Evolutionary conservation across 2,797 vertebrate genomes (phyloP).

Genomic region (Lagothrix lagotricha): DNA sequence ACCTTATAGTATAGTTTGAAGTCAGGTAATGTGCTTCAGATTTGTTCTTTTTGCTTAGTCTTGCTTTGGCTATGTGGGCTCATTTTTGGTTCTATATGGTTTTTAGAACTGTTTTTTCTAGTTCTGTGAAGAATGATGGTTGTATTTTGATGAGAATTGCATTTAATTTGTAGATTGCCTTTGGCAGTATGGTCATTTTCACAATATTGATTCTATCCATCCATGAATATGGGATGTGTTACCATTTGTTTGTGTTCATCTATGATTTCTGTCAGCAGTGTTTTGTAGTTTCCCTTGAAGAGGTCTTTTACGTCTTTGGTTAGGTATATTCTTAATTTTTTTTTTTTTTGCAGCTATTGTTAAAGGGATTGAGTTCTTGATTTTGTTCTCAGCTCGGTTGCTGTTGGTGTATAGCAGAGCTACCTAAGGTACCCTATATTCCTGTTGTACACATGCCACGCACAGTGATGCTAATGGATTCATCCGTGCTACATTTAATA

Average conservation of each 20-base stretch:
- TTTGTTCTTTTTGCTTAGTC: not conserved
- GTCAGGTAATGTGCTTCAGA: not conserved
- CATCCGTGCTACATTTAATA: accelerated
- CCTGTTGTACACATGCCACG: accelerated
- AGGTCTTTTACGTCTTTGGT: not conserved
- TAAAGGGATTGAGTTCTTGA: not conserved
- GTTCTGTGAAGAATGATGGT: not conserved
- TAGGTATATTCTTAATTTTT: no score
- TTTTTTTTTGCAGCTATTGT: not conserved
- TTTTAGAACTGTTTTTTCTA: not conserved
- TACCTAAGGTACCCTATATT: not conserved
- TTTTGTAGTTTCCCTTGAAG: not conserved
- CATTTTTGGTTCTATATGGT: not conserved
- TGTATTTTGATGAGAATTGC: not conserved
- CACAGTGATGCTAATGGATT: not conserved
- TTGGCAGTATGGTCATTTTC: not conserved
- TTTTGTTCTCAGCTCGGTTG: not conserved
- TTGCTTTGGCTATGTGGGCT: not conserved
- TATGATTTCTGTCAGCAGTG: not conserved
- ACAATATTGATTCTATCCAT: not conserved
- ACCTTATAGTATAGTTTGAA: not conserved
- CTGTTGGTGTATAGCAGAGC: not conserved
- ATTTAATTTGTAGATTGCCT: not conserved
- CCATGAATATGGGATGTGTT: not conserved
- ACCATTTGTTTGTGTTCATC: not conserved